Evolutionary conservation across 2,113 vertebrate species (phyloP).

Genomic region (Catharus bicknelli): DNA sequence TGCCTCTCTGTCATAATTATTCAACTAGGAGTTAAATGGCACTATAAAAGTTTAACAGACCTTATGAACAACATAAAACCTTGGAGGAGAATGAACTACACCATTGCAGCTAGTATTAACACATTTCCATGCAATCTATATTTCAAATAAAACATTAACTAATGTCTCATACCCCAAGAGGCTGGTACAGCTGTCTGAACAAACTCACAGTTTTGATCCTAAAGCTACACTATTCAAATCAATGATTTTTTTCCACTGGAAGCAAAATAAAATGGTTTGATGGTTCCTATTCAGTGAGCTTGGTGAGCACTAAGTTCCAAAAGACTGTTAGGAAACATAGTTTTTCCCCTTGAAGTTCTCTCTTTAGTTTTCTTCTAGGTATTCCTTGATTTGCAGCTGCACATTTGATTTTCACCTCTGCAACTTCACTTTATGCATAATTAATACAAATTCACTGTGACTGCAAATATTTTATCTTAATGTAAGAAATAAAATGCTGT

Average conservation of each 20-base stretch:
- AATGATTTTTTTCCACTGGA: neutral
- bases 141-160: neutral
- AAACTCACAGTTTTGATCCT: neutral
- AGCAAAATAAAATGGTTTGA: neutral
- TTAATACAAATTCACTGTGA: neutral
- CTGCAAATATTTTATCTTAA: neutral
- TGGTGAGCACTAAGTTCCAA: neutral
- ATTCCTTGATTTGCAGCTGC: neutral
- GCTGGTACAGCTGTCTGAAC: neutral
- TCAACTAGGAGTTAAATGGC: neutral
- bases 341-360: neutral
- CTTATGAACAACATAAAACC: neutral
- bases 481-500: neutral
- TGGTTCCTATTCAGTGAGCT: neutral
- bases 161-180: neutral
- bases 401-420: neutral
- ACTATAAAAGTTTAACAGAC: neutral
- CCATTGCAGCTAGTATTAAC: neutral
- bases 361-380: neutral
- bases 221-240: neutral
- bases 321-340: neutral
- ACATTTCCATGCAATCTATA: neutral
- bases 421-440: neutral
- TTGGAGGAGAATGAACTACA: neutral
- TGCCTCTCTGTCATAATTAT: neutral